Evolutionary conservation across 2,888 invertebrate species (phyloP), one percentile per base, ranked within the genome.

Genomic region (Papilio gigon): DNA sequence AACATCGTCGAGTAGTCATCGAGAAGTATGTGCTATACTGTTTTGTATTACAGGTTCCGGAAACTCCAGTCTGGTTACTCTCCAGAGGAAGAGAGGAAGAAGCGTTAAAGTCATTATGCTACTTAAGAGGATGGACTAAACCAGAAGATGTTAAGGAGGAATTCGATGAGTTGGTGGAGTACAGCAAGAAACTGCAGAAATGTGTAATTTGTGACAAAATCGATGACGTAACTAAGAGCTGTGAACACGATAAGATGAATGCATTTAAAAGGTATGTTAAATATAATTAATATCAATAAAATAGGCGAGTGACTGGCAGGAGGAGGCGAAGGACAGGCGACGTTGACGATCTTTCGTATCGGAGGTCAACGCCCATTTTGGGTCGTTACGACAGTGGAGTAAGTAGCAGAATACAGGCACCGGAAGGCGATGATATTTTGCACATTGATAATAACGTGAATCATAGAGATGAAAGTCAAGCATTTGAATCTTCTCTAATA

Each of bases 11-110:
- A n/a, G n/a, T n/a, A n/a, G n/a, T n/a, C n/a, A n/a, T n/a, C n/a
- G 17, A 8, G 42, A 17, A 42, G 8, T 42, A 8, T 2, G 20
- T 35, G 4, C 14, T 12, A 2, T 9, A 17, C 11, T 30, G 14
- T 35, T 58, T 61, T 35, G 11, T 27, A 33, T 74, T 59, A 17
- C 70, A 93, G 93, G 89, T 93, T 0, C 94, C 94, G 14, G 94
- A 94, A 79, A 93, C 93, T 0, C 93, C 93, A 27, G 85, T 93
- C 17, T 93, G 93, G 93, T 80, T 94, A 3, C 73, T 93, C 61
- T 88, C 92, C 0, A 88, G 87, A 76, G 89, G 92, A 4, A 82
- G 89, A 56, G 86, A 89, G 42, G 87, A 90, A 30, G 93, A 93
- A 5, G 93, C 94, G 0, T 75, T 92, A 9, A 88, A 88, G 71